A percentile compares a stretch with the other conserved stretches of the same genome.
phyloP scores from a whole-genome alignment of 2,888 invertebrate species.

The Pyralis farinalis region DNA sequence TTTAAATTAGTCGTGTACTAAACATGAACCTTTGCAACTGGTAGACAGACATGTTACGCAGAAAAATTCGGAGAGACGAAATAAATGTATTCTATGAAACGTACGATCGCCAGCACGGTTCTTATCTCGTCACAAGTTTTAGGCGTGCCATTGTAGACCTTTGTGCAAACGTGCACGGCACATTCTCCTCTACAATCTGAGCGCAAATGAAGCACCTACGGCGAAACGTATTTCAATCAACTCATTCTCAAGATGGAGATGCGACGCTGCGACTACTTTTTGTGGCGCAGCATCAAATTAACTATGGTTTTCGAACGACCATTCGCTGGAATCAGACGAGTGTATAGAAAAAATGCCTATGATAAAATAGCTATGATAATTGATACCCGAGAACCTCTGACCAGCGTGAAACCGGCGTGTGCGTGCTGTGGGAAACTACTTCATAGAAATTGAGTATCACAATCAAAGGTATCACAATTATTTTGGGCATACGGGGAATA shows the following conservation, averaged over 20 bases:
- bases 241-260: slow-evolving; percentile 6
- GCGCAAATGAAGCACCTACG: neutral
- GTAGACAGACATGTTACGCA: slow-evolving; percentile 8
- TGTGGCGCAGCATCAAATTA: slow-evolving; percentile 8
- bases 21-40: slow-evolving; percentile 3
- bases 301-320: slow-evolving; percentile 5
- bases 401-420: neutral
- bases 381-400: neutral
- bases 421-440: neutral
- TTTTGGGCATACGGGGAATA: too few species aligned
- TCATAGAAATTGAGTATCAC: too few species aligned
- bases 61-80: slow-evolving; percentile 17
- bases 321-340: slow-evolving; percentile 3
- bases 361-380: slow-evolving; percentile 3
- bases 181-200: neutral
- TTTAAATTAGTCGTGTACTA: neutral
- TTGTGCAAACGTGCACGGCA: neutral
- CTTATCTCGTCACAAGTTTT: slow-evolving; percentile 2
- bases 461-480: too few species aligned
- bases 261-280: slow-evolving; percentile 4
- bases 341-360: slow-evolving; percentile 6
- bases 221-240: slow-evolving; percentile 7
- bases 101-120: slow-evolving; percentile 7
- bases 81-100: slow-evolving; percentile 21
- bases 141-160: neutral